A percentile compares a stretch with the other conserved stretches of the same genome.
Conservation (phyloP, 2,888 invertebrate genomes). For the Xanthorhoe spadicearia region DNA sequence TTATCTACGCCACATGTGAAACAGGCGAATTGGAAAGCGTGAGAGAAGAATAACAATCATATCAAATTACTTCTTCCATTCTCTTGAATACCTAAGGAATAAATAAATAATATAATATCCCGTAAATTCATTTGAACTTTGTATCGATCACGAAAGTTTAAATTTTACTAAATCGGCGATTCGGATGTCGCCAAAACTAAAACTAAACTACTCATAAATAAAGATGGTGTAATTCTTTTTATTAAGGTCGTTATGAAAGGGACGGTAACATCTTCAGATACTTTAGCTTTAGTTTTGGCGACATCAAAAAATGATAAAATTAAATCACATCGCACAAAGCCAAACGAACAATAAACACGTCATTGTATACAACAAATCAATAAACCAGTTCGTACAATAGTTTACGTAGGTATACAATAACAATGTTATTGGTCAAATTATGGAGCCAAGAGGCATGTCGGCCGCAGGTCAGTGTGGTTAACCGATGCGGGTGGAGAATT, state of each 20-base stretch:
- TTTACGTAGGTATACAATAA: conserved; percentile 45
- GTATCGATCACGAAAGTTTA: too few species aligned
- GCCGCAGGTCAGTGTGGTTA: conserved; percentile 66
- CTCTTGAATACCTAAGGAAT: neutral
- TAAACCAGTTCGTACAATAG: conserved; percentile 21
- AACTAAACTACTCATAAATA: too few species aligned
- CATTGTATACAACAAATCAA: conserved; percentile 15
- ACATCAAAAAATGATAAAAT: too few species aligned
- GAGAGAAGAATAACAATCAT: conserved; percentile 5
- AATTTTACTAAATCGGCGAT: too few species aligned
- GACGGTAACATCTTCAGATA: too few species aligned
- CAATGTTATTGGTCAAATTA: conserved; percentile 60
- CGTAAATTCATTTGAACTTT: too few species aligned
- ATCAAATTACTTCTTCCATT: neutral
- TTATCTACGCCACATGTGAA: conserved; percentile 19
- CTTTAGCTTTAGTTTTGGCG: too few species aligned
- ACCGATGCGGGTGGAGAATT: conserved; percentile 72
- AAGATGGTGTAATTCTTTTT: too few species aligned
- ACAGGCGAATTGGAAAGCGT: conserved; percentile 7
- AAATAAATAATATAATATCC: too few species aligned
- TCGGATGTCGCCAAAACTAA: too few species aligned
- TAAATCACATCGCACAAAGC: too few species aligned
- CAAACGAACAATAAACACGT: neutral
- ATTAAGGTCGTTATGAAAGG: too few species aligned
- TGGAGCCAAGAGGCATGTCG: conserved; percentile 58